Evolutionary conservation across 2,113 vertebrate genomes (phyloP), one percentile per base, ranked within the genome.

Genomic region (Abramis brama): DNA sequence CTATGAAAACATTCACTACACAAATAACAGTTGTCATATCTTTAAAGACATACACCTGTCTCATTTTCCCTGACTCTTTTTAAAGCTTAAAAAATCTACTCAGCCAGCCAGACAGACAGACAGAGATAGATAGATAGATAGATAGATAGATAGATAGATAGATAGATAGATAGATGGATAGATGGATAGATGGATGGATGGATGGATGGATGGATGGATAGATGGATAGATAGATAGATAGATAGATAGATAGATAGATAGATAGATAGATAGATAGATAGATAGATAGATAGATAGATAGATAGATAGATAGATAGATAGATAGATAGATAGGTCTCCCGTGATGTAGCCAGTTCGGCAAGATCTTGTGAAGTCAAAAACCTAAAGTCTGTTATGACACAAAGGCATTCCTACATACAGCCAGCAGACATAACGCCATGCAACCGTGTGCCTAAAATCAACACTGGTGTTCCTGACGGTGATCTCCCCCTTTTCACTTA

Each of bases 371-470:
- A 62, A 78, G 68, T 74, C 68, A 39, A 71, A 23, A 36, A 59
- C n/a, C 76, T 43, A 39, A 50, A 84, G 68, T 66, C 71, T 84
- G 66, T 87, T 87, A 43, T 80, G 39, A 87, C 68, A 87, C 75
- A 11, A 60, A 83, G 60, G 19, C 80, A 83, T 76, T 70, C 47
- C 77, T 78, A 79, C 25, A 87, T 59, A 73, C 50, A 80, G 52
- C 62, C 84, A 70, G 75, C 74, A 85, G 59, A 79, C 60, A 79
- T 70, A 33, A 52, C 33, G 25, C 27, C 84, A 47, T 17, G 74
- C 85, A 82, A 50, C 57, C 68, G 39, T 64, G 36, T 52, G 45
- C 45, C 39, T 77, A 83, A 25, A 79, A 77, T 71, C 86, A 79
- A 79, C 64, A 60, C 8, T 50, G 62, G 7, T 84, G 75, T 73